Conservation (phyloP, 2,888 invertebrate species). For the Pheosia tremula region DNA sequence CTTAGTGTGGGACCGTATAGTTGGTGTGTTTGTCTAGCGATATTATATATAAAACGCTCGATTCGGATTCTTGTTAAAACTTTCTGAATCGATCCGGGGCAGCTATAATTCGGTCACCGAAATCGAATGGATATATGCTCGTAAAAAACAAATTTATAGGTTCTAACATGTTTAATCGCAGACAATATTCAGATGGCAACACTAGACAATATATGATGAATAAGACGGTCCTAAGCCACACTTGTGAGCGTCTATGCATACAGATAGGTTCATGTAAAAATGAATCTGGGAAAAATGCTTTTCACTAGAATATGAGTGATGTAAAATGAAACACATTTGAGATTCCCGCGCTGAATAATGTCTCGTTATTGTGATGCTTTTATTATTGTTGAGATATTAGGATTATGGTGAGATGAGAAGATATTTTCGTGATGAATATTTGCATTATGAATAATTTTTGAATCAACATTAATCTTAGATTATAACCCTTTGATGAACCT, state of each 20-base stretch:
- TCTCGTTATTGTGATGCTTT: constrained; percentile 9
- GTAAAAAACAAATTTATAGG: no score
- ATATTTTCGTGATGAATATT: neutral
- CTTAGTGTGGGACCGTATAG: no score
- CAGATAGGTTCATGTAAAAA: constrained; percentile 26
- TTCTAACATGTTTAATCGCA: no score
- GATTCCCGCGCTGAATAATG: constrained; percentile 15
- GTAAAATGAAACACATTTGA: constrained; percentile 22
- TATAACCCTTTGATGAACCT: no score
- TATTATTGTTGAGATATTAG: constrained; percentile 13
- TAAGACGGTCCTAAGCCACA: constrained; percentile 14
- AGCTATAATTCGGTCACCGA: no score
- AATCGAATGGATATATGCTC: no score
- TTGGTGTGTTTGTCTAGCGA: no score
- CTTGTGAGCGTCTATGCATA: constrained; percentile 32
- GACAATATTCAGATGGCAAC: neutral
- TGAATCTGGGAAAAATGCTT: constrained; percentile 18
- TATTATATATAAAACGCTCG: no score
- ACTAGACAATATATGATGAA: neutral
- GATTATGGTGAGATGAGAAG: constrained; percentile 9
- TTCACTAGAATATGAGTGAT: constrained; percentile 19
- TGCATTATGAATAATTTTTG: neutral
- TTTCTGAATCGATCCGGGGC: no score
- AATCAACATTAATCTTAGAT: no score
- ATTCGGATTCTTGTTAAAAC: no score